Evolutionary conservation across 2,113 vertebrate genomes (phyloP), one percentile per base, ranked within the genome.

Genomic region (Salvator merianae): DNA sequence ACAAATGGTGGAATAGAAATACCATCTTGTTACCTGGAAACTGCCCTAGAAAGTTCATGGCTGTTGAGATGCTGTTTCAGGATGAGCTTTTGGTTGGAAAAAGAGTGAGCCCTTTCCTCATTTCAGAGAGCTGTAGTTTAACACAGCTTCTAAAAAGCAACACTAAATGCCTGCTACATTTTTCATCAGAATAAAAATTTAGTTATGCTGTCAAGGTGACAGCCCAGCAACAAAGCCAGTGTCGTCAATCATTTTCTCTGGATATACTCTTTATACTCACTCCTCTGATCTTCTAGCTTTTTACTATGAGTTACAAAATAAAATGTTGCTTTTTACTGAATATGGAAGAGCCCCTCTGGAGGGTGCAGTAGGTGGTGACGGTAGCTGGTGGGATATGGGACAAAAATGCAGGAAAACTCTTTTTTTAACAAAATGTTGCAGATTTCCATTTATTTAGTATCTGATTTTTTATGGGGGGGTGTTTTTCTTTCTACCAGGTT

Each of bases 401-500:
- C 14, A 7, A 7, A 81, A 68, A 22, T 50, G 24, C 43, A 34
- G 24, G 81, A 6, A 24, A 7, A 1, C 34, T 62, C 38, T 30
- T 10, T n/a, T n/a, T 47, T 12, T 13, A 20, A 26, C 38, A 34
- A 22, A 4, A 12, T 9, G 78, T 78, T 78, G 28, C 36, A 62
- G 26, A 76, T 12, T 79, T 63, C 30, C 22, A 0, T 81, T 77
- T 70, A 47, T 75, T 18, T 83, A 85, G 66, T 78, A 62, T 84
- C 81, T 40, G 66, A 0, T 5, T 40, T 47, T 47, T 47, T 47
- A 47, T 5, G 5, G 43, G 10, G 10, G 43, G 43, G 43, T 47
- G 10, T 47, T 47, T 47, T 38, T 55, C 72, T 90, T 12, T 83
- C 84, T 81, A 78, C 53, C 93, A 99, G 99, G 99, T 70, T 99